Evolutionary conservation across 2,888 invertebrate species (phyloP).

Genomic region (Syrphus vitripennis): DNA sequence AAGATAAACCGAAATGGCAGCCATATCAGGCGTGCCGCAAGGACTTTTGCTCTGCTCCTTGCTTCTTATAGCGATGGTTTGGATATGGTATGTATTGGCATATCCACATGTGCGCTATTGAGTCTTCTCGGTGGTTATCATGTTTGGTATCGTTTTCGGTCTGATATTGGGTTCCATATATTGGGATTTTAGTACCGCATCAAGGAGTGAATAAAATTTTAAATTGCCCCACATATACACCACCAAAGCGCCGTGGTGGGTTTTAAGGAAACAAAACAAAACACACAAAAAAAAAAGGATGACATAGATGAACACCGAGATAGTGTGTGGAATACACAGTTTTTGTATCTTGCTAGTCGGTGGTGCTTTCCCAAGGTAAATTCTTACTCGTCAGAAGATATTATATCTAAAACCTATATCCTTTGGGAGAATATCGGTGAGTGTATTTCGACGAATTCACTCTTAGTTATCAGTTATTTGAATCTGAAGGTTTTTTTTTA

Average conservation of each 20-base stretch:
- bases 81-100: not conserved
- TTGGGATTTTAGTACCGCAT: constrained; percentile 69
- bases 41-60: constrained; percentile 41
- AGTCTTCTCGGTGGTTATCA: constrained; percentile 65
- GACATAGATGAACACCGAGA: constrained; percentile 51
- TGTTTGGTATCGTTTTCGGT: constrained; percentile 71
- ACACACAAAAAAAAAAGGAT: constrained; percentile 18
- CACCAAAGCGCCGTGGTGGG: constrained; percentile 35
- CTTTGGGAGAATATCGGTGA: constrained; percentile 26
- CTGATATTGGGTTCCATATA: constrained; percentile 68
- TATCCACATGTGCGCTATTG: constrained; percentile 27
- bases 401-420: constrained; percentile 46
- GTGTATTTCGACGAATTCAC: constrained; percentile 27
- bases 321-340: constrained; percentile 19
- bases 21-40: constrained; percentile 65
- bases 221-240: constrained; percentile 66
- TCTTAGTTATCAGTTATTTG: constrained; percentile 56
- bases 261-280: constrained; percentile 5
- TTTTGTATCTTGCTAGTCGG: constrained; percentile 24
- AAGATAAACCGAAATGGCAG: constrained; percentile 66
- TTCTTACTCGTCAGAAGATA: constrained; percentile 24
- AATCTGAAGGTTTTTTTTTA: constrained; percentile 53
- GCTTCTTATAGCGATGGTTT: not conserved
- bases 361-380: constrained; percentile 23
- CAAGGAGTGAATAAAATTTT: constrained; percentile 71